Base-by-base conservation (phyloP, 2,797 vertebrate genomes). In the Artibeus lituratus region DNA sequence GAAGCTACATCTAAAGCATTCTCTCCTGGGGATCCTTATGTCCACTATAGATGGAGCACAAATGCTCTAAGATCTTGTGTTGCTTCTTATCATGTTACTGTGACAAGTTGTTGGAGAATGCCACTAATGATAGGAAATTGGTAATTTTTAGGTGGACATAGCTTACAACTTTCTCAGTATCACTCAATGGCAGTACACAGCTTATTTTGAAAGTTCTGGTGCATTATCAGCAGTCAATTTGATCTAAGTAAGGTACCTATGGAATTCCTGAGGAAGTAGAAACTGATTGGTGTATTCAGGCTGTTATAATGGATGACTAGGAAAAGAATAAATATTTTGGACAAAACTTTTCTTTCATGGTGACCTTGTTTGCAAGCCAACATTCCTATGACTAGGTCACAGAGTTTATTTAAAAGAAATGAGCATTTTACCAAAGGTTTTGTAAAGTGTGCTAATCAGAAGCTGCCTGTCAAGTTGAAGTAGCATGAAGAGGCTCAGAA, bases 391-490 rank as follows among this genome's bases (percentile, higher is more conserved):
- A 80, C 42, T 95, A 96, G 95, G 97, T 97, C 95, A 97, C 87
- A 90, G 96, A 98, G 96, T 98, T 98, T 98, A 98, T 98, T 98
- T 98, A 96, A 98, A 98, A 98, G 98, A 98, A 98, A 98, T 96
- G 96, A 98, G 91, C 95, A 95, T 98, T 98, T 98, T 98, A 95
- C 96, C 88, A 96, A 97, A 98, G 98, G 96, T 98, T 98, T 98
- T 98, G 97, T 97, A 98, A 98, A 87, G 97, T 97, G 95, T 97
- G 84, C 98, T 98, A 98, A 98, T 98, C 98, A 98, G 98, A 98
- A 98, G 97, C 98, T 98, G 98, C 98, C 98, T 98, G 97, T 99
- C 98, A 98, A 98, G 95, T 97, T 98, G 98, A 99, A 99, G 98
- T 98, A 98, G 98, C 98, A 98, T 98, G 98, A 98, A 98, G 98